Conservation (phyloP, 2,113 vertebrate species). For the Ancistrus triradiatus region DNA sequence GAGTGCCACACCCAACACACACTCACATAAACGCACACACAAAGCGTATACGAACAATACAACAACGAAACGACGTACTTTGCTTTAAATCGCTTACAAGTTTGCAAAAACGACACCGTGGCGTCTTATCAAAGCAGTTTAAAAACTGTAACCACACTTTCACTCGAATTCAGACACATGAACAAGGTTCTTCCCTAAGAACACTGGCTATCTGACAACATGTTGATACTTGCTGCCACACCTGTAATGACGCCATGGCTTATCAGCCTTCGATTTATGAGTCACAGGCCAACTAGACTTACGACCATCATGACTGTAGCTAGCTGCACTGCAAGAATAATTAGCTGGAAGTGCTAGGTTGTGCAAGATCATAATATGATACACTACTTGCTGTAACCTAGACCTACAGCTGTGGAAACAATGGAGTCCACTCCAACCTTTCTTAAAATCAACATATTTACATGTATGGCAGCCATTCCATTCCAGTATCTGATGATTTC, state of each 20-base stretch:
- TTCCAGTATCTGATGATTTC: too few species aligned
- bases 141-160: neutral
- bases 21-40: neutral
- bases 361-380: too few species aligned
- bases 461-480: too few species aligned
- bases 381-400: too few species aligned
- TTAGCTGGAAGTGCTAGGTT: too few species aligned
- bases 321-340: neutral
- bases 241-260: constrained; percentile 17
- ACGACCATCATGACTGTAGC: neutral
- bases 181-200: neutral
- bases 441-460: too few species aligned
- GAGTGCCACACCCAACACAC: constrained; percentile 39
- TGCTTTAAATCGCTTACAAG: too few species aligned
- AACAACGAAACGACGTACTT: too few species aligned
- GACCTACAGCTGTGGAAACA: too few species aligned
- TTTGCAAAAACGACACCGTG: too few species aligned
- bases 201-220: constrained; percentile 4
- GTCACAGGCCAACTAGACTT: neutral
- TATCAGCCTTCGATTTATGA: constrained; percentile 3
- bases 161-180: neutral
- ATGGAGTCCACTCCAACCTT: too few species aligned
- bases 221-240: constrained; percentile 21
- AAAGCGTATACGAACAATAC: neutral
- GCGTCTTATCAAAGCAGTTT: too few species aligned